These are phyloP conservation scores for Toxotes lorentzi DNA, from an alignment of 2,797 vertebrate genomes.

Conservation along the genomic window DNA sequence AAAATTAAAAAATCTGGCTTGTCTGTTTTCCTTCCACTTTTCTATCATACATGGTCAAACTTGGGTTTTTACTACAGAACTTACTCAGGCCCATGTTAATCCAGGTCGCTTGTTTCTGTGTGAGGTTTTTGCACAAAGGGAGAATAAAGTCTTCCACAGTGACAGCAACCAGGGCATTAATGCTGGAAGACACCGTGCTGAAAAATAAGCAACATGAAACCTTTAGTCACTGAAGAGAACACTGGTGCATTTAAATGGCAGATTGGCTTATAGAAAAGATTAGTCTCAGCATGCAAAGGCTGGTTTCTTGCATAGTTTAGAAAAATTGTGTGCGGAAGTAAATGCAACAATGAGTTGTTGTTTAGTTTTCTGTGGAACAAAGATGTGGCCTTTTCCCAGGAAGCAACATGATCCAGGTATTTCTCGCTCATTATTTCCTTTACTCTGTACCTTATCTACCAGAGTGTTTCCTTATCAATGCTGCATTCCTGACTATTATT, in stretches of 20 bases:
- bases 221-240: slow-evolving; percentile 15
- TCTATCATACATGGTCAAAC: neutral
- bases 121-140: slow-evolving; percentile 77
- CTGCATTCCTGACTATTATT: neutral
- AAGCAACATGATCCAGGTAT: neutral
- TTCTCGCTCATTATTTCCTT: neutral
- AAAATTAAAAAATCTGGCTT: no score
- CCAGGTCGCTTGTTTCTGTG: slow-evolving; percentile 81
- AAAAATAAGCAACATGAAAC: slow-evolving; percentile 47
- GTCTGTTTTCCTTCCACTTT: neutral
- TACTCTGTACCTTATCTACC: neutral
- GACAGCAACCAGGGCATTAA: slow-evolving; percentile 89
- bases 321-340: neutral
- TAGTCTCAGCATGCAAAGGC: neutral
- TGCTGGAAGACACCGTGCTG: slow-evolving; percentile 91
- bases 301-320: neutral
- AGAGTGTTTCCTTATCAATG: neutral
- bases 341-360: neutral
- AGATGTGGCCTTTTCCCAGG: neutral
- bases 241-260: neutral
- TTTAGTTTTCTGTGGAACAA: neutral
- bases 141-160: slow-evolving; percentile 87
- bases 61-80: slow-evolving; percentile 46
- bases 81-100: slow-evolving; percentile 89
- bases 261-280: neutral